phyloP scores from a whole-genome alignment of 2,113 vertebrate genomes.

The Salvelinus fontinalis region DNA sequence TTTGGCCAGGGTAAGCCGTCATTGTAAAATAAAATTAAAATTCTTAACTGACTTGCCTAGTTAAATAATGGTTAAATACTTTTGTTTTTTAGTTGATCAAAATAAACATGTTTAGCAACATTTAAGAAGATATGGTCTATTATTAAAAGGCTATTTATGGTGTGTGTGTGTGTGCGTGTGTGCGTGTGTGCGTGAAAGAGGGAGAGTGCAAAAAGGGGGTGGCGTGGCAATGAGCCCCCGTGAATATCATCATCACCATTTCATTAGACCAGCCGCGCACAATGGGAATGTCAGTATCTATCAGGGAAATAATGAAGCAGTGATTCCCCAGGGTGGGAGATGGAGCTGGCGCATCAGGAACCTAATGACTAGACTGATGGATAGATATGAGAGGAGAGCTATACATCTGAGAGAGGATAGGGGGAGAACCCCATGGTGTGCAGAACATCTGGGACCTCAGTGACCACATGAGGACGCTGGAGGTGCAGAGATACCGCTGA shows the following conservation, averaged over 20 bases:
- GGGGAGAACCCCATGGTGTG: slow-evolving; percentile 7
- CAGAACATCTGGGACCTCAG: neutral
- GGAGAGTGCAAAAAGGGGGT: neutral
- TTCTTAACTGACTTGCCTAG: too few relatives aligned
- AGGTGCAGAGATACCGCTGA: neutral
- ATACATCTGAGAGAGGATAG: slow-evolving; percentile 11
- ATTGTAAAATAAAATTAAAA: too few relatives aligned
- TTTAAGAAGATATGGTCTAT: too few relatives aligned
- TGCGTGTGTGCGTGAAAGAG: too few relatives aligned
- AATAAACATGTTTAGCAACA: too few relatives aligned
- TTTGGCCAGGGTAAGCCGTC: too few relatives aligned
- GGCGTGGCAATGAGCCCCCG: slow-evolving; percentile 43
- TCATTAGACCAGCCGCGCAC: slow-evolving; percentile 65
- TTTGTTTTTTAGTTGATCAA: too few relatives aligned
- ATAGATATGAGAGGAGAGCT: slow-evolving; percentile 25
- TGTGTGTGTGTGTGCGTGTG: too few relatives aligned
- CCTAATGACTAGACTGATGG: slow-evolving; percentile 47
- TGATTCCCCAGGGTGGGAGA: slow-evolving; percentile 60
- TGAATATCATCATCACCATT: slow-evolving; percentile 69
- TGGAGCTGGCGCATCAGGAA: slow-evolving; percentile 51
- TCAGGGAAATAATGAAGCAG: slow-evolving; percentile 69
- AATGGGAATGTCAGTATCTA: slow-evolving; percentile 66
- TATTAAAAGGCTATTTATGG: too few relatives aligned
- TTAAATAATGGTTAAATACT: too few relatives aligned
- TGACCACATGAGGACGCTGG: neutral